Evolutionary conservation across 2,113 vertebrate species (phyloP).

Genomic region (Glaucomys volans): DNA sequence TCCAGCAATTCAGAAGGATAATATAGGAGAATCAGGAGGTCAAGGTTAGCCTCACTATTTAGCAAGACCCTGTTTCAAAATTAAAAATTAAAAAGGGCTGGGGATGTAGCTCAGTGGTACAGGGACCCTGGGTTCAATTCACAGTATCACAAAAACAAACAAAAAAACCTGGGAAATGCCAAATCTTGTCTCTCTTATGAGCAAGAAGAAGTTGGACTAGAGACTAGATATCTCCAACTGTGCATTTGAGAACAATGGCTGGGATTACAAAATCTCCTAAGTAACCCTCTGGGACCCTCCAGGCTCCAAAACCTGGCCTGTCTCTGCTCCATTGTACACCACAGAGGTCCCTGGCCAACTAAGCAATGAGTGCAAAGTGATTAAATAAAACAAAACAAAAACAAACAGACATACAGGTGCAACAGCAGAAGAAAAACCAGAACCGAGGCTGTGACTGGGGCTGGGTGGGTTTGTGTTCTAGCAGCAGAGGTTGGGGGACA

Average conservation of each 20-base stretch:
- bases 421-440: background rate
- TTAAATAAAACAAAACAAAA: background rate
- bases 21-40: background rate
- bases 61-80: background rate
- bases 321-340: background rate
- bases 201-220: background rate
- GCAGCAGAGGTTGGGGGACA: too few relatives aligned
- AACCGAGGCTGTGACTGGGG: too few relatives aligned
- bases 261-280: background rate
- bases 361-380: background rate
- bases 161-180: too few relatives aligned
- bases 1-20: background rate
- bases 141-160: background rate
- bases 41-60: background rate
- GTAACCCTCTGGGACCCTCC: background rate
- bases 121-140: background rate
- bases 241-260: background rate
- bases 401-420: background rate
- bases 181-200: too few relatives aligned
- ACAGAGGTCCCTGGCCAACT: accelerated
- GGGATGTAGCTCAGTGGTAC: background rate
- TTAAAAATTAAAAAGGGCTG: too few relatives aligned
- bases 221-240: background rate
- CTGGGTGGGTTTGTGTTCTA: background rate
- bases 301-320: background rate